Evolutionary conservation across 1,140 invertebrate genomes (phyloP), one percentile per base, ranked within the genome.

Genomic region (Eriocheir sinensis): DNA sequence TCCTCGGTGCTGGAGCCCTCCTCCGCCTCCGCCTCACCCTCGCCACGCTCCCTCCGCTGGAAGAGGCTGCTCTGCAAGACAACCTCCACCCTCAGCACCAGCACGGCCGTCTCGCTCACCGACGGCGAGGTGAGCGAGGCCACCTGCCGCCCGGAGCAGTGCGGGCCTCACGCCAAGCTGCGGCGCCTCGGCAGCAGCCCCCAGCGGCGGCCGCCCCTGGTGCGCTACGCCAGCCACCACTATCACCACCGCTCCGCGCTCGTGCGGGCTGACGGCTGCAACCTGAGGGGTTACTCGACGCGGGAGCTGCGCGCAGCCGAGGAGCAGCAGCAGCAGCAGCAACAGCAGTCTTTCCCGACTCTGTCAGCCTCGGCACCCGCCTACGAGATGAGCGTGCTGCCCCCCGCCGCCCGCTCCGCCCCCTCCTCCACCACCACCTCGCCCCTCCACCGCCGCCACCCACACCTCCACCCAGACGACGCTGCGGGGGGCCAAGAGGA

Each of bases 1-100:
- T 97, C 97, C 80, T 96, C 96, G 12, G 89, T 53, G 41, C 53
- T 79, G 36, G 95, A 88, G 93, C n/a, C 44, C 8, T 89, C 83
- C 41, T 60, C 90, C 60, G 53, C 95, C 60, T 91, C 92, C 34
- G 83, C 95, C 81, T 91, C 96, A 27, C 90, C 94, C 21, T 93
- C 92, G 53, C 95, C 91, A 3, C 92, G 94, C 30, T 95, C 92
- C 8, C 32, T 93, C 21, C 80, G 93, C 32, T 94, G 91, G 89
- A 95, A 95, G 91, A 95, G 91, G 53, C 80, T 95, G 9, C 89
- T 95, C 8, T 95, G 94, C 72, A 95, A 95, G 86, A 95, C 95
- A 21, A 93, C 94, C 41, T 95, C 95, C 48, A 93, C 72, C 60
- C 89, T 95, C 21, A 95, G 94, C 81, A 93, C 94, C 32, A 95